phyloP scores from a whole-genome alignment of 2,113 vertebrate species.

The Sinocyclocheilus anshuiensis region DNA sequence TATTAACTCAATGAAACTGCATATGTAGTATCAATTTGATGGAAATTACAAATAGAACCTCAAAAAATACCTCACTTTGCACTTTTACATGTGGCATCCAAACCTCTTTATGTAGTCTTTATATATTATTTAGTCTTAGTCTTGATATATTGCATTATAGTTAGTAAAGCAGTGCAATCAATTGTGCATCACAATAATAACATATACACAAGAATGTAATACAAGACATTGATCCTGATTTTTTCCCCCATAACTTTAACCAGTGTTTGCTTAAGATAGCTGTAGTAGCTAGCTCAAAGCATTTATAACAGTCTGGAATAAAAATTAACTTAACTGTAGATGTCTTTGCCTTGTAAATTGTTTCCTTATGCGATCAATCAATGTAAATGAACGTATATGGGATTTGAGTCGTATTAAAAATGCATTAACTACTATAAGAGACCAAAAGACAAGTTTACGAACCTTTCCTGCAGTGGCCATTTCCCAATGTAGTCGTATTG shows the following conservation, averaged over 20 bases:
- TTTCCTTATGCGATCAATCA: background rate
- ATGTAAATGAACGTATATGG: background rate
- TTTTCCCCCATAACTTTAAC: background rate
- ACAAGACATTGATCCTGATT: background rate
- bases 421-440: constrained; percentile 6
- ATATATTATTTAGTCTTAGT: background rate
- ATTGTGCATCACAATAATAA: background rate
- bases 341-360: background rate
- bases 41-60: background rate
- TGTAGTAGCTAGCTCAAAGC: background rate
- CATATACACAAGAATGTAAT: background rate
- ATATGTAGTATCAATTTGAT: background rate
- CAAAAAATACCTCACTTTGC: background rate
- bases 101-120: background rate
- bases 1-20: background rate
- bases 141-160: background rate
- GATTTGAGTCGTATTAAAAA: background rate
- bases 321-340: background rate
- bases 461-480: constrained; percentile 56
- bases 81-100: background rate
- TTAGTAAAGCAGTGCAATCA: background rate
- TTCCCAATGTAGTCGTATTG: no score
- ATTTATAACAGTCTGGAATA: background rate
- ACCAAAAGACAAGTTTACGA: background rate
- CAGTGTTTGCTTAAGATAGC: background rate